phyloP scores from a whole-genome alignment of 1,140 invertebrate genomes.

The Eumaeus atala region DNA sequence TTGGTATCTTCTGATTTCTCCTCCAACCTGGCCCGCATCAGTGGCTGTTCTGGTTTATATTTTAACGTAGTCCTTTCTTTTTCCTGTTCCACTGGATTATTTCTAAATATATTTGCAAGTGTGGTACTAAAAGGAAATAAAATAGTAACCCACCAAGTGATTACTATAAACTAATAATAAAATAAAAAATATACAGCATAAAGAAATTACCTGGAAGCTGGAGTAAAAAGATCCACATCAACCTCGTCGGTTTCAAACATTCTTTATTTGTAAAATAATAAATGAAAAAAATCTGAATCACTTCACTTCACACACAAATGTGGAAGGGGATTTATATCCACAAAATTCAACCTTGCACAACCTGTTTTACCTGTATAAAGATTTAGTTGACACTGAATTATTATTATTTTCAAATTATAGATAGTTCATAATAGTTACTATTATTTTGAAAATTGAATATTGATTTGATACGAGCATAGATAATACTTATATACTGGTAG shows the following conservation, averaged over 20 bases:
- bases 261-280: conserved; percentile 7
- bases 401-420: too few relatives aligned
- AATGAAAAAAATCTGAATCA: too few relatives aligned
- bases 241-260: conserved; percentile 61
- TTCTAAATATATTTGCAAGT: conserved; percentile 52
- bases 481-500: too few relatives aligned
- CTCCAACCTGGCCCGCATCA: conserved; percentile 19
- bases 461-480: too few relatives aligned
- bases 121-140: conserved; percentile 42
- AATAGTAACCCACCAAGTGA: conserved; percentile 13
- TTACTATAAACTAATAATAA: conserved; percentile 2
- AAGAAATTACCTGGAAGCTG: conserved; percentile 40
- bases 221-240: conserved; percentile 60
- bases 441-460: too few relatives aligned
- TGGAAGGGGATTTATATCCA: too few relatives aligned
- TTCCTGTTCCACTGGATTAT: conserved; percentile 28
- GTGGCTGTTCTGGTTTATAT: conserved; percentile 43
- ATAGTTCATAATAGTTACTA: too few relatives aligned
- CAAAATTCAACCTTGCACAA: too few relatives aligned
- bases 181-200: conserved; percentile 8
- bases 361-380: too few relatives aligned
- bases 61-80: conserved; percentile 46
- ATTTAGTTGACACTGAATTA: too few relatives aligned
- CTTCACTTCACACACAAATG: too few relatives aligned
- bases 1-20: conserved; percentile 37